Evolutionary conservation across 2,797 vertebrate species (phyloP), one percentile per base, ranked within the genome.

Genomic region (Diplodus puntazzo): DNA sequence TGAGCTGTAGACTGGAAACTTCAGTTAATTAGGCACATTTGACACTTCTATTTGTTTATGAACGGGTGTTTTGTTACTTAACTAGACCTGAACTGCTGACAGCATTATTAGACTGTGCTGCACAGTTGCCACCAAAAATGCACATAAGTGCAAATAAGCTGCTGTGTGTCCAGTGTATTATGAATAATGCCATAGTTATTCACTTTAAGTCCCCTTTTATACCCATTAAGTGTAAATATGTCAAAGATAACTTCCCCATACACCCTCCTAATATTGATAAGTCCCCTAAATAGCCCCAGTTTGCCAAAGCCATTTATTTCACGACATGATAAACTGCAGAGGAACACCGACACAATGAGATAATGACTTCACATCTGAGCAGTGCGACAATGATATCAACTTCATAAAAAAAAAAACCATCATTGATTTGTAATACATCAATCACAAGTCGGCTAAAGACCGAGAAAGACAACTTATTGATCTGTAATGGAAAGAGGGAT

Each of bases 391-490:
- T 68, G 50, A 72, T 25, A 81, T 80, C 39, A 71, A 60, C 53
- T 53, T 69, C 54, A 55, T 79, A 85, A 77, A 80, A 34, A 76
- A 85, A 77, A 80, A 34, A 76, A 39, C 21, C 64, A 13, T 25
- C 20, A 86, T 78, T 79, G 86, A 88, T 87, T 83, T 79, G 42
- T 64, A 77, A 73, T 62, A 16, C 61, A 83, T 88, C 79, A 80
- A 74, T 86, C 78, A 73, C 58, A 77, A 13, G 53, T 62, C 21
- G 20, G 53, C 30, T 23, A 78, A 50, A 69, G 80, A 73, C 59
- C 30, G 48, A 46, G 17, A 78, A 77, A 64, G 73, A 85, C 72
- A 75, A 61, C 20, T 50, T 80, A 89, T 89, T 87, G 83, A 91
- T 88, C 76, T 55, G 34, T 20, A 63, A 49, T 49, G 14, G 60